phyloP scores from a whole-genome alignment of 2,797 vertebrate species.

The Huso huso region DNA sequence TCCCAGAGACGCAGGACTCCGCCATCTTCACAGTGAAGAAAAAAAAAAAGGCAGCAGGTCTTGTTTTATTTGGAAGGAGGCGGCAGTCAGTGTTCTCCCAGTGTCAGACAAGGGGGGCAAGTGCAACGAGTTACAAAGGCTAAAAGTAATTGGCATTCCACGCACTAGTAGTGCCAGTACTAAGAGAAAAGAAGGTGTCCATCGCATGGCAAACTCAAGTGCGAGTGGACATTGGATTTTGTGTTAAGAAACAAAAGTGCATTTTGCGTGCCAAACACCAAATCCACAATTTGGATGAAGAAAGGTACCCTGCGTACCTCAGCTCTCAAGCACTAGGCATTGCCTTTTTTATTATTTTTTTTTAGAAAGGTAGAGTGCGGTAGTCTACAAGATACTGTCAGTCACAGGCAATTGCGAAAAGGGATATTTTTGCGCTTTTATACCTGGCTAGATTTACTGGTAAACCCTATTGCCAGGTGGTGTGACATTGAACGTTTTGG shows the following conservation, averaged over 20 bases:
- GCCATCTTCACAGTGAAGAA: constrained; percentile 81
- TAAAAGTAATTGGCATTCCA: constrained; percentile 54
- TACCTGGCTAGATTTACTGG: constrained; percentile 29
- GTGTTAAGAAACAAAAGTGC: constrained; percentile 24
- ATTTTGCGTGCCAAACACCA: constrained; percentile 19
- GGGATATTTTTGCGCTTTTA: constrained; percentile 33
- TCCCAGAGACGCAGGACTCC: constrained; percentile 79
- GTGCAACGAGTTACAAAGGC: constrained; percentile 65
- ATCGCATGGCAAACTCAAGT: constrained; percentile 42
- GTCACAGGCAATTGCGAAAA: constrained; percentile 19
- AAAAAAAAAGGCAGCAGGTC: constrained; percentile 59
- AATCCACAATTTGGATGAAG: constrained; percentile 27
- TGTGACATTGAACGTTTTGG: constrained; percentile 18
- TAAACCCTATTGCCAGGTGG: constrained; percentile 23
- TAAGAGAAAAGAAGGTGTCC: constrained; percentile 58
- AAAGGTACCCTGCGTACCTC: constrained; percentile 28
- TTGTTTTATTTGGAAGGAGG: constrained; percentile 57
- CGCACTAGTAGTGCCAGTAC: constrained; percentile 74
- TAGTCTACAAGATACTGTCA: constrained; percentile 33
- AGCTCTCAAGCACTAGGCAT: constrained; percentile 34
- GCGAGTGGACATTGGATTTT: constrained; percentile 58
- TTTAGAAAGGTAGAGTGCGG: constrained; percentile 22
- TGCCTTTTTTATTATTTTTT: constrained; percentile 18
- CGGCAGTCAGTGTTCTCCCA: constrained; percentile 51
- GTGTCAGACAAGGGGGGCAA: constrained; percentile 66